Percentiles rank a stretch among this genome's conserved stretches.
These are phyloP conservation scores for Drosophila rhopaloa DNA, from an alignment of 1,140 invertebrate genomes.

Conservation along the genomic window DNA sequence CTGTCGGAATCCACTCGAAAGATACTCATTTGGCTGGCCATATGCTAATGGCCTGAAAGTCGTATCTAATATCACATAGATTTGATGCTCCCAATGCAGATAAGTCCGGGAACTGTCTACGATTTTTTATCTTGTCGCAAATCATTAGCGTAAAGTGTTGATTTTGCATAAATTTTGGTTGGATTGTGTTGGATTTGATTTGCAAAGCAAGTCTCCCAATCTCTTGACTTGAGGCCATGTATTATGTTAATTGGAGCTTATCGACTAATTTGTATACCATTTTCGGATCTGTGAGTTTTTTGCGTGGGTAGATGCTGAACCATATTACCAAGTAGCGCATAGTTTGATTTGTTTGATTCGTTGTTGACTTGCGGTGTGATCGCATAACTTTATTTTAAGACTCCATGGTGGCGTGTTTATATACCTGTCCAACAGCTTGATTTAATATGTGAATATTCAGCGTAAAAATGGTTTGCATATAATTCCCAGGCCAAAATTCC, in stretches of 20 bases:
- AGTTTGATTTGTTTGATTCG: slow-evolving; percentile 49
- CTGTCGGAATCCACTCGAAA: background rate
- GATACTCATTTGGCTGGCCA: slow-evolving; percentile 13
- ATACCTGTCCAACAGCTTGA: slow-evolving; percentile 16
- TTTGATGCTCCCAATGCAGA: slow-evolving; percentile 50
- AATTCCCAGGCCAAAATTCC: slow-evolving; percentile 1
- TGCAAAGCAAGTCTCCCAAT: slow-evolving; percentile 42
- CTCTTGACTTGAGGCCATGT: slow-evolving; percentile 17
- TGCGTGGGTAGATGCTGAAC: slow-evolving; percentile 48
- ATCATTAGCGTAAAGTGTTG: slow-evolving; percentile 75
- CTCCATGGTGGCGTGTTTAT: slow-evolving; percentile 27
- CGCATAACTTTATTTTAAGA: slow-evolving; percentile 41
- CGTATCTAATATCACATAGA: slow-evolving; percentile 15
- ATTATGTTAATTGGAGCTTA: slow-evolving; percentile 36
- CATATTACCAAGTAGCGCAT: slow-evolving; percentile 48
- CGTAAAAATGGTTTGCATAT: slow-evolving; percentile 4
- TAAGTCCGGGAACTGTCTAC: slow-evolving; percentile 42
- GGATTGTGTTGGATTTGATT: slow-evolving; percentile 45
- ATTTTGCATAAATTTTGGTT: slow-evolving; percentile 72
- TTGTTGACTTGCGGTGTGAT: slow-evolving; percentile 12
- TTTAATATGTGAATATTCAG: slow-evolving; percentile 33
- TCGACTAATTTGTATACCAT: slow-evolving; percentile 49
- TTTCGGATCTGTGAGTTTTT: slow-evolving; percentile 21
- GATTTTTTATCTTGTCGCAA: slow-evolving; percentile 53
- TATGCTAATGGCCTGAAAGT: slow-evolving; percentile 41